Evolutionary conservation across 35 echinoderm and acorn worm species (phyloP).

Genomic region (Apostichopus parvimensis): DNA sequence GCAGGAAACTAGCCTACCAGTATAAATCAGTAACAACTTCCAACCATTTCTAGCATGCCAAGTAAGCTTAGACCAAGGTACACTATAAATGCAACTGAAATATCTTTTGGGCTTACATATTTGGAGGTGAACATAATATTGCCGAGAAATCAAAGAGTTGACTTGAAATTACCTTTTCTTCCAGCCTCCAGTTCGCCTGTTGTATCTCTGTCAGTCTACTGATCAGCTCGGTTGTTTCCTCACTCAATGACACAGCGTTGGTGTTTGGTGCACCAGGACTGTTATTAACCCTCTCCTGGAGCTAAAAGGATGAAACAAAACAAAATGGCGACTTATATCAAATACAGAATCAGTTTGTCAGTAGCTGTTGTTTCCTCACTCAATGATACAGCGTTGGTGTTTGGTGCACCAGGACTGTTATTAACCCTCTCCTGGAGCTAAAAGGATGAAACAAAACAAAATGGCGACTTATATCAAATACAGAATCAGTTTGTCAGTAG

Average conservation of each 20-base stretch:
- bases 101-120: too few relatives aligned
- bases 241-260: slow-evolving; percentile 73
- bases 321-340: not conserved
- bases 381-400: slow-evolving; percentile 54
- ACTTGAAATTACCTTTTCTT: slow-evolving; percentile 81
- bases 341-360: too few relatives aligned
- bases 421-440: slow-evolving; percentile 23
- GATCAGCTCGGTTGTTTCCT: slow-evolving; percentile 95
- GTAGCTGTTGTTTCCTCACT: slow-evolving; percentile 92
- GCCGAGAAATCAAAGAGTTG: too few relatives aligned
- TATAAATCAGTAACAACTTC: too few relatives aligned
- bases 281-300: slow-evolving; percentile 23
- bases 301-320: not conserved
- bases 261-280: not conserved
- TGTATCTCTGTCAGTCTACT: slow-evolving; percentile 88
- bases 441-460: not conserved
- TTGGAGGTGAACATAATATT: too few relatives aligned
- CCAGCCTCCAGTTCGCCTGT: slow-evolving; percentile 87
- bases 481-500: too few relatives aligned
- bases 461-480: not conserved
- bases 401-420: not conserved
- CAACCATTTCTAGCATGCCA: too few relatives aligned
- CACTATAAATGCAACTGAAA: too few relatives aligned
- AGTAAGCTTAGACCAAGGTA: too few relatives aligned
- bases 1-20: too few relatives aligned